phyloP scores from a whole-genome alignment of 2,797 vertebrate genomes.

The Propithecus deckenii region DNA sequence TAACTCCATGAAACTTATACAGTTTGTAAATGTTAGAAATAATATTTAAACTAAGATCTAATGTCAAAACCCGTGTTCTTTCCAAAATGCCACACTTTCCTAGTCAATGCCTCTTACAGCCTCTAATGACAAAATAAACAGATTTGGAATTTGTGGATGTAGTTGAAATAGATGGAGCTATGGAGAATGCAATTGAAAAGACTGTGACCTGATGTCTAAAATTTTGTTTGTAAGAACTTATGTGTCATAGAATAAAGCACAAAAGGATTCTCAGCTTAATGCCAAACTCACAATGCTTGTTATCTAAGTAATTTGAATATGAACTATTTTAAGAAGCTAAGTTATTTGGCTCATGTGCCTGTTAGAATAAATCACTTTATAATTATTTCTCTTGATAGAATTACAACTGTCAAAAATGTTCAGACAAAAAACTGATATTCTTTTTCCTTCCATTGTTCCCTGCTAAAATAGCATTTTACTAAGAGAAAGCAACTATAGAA shows the following conservation, averaged over 20 bases:
- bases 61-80: too few species aligned
- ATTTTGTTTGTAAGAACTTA: conserved; percentile 36
- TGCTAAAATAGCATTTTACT: conserved; percentile 40
- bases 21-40: too few species aligned
- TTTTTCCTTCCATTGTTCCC: conserved; percentile 19
- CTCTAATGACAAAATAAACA: not conserved
- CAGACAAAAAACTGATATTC: not conserved
- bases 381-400: conserved; percentile 44
- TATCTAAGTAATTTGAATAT: not conserved
- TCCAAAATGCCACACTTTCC: too few species aligned
- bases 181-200: not conserved
- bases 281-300: not conserved
- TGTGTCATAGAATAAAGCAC: not conserved
- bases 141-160: not conserved
- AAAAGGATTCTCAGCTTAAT: conserved; percentile 36
- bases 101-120: not conserved
- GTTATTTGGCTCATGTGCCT: not conserved
- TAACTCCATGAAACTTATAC: too few species aligned
- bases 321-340: conserved; percentile 51
- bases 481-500: not conserved
- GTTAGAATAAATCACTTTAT: conserved; percentile 24
- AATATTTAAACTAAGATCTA: too few species aligned
- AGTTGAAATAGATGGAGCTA: not conserved
- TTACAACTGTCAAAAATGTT: conserved; percentile 45
- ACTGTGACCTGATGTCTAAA: not conserved